phyloP scores from a whole-genome alignment of 2,113 vertebrate genomes.

The Phoxinus phoxinus region DNA sequence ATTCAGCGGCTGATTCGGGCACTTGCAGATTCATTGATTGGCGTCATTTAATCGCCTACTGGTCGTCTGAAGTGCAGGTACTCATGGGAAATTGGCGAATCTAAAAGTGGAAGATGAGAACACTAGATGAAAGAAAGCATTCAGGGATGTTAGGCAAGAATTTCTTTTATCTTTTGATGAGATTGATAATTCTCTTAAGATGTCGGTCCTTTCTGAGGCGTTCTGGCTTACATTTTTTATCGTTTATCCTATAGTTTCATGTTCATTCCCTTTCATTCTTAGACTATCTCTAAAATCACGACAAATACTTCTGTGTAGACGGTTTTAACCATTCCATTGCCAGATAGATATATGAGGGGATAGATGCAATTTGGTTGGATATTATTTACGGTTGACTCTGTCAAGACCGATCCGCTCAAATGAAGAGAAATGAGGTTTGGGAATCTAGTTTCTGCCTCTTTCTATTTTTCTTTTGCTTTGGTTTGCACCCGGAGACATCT shows the following conservation, averaged over 20 bases:
- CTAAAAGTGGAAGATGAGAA: slow-evolving; percentile 29
- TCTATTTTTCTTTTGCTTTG: background rate
- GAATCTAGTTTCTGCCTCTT: background rate
- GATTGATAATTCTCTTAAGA: slow-evolving; percentile 5
- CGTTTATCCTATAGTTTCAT: background rate
- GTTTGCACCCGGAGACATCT: background rate
- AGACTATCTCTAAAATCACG: background rate
- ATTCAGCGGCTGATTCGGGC: background rate
- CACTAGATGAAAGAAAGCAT: slow-evolving; percentile 10
- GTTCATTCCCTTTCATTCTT: background rate
- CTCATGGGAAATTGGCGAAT: slow-evolving; percentile 18
- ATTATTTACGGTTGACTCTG: background rate
- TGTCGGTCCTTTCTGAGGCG: background rate
- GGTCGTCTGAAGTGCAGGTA: background rate
- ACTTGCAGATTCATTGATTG: slow-evolving; percentile 20
- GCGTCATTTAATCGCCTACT: background rate
- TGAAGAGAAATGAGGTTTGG: background rate
- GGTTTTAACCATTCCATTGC: slow-evolving; percentile 50
- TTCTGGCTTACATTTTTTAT: background rate
- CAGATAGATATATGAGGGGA: slow-evolving; percentile 52
- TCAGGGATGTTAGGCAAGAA: background rate
- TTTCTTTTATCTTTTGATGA: slow-evolving; percentile 13
- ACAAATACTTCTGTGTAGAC: slow-evolving; percentile 28
- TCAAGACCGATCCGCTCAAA: background rate
- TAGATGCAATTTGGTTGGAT: background rate